Conservation (phyloP, 2,797 vertebrate genomes). For the Pagetopsis macropterus region DNA sequence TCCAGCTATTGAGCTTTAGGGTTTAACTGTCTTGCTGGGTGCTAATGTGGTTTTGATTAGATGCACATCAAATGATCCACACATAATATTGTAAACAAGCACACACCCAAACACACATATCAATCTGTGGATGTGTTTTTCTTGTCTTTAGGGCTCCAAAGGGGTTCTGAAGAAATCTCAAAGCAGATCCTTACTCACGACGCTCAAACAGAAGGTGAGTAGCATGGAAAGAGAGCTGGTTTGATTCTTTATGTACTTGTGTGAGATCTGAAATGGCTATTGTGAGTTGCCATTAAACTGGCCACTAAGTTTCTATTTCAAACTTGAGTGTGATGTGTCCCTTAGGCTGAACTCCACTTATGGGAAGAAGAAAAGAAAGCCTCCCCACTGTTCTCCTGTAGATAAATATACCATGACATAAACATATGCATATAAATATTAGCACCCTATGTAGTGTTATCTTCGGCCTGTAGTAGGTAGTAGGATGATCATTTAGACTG, state of each 20-base stretch:
- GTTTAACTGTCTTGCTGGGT: conserved; percentile 56
- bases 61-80: conserved; percentile 37
- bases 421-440: background rate
- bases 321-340: background rate
- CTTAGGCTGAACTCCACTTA: background rate
- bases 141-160: conserved; percentile 86
- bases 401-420: background rate
- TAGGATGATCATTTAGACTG: conserved; percentile 26
- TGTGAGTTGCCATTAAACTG: background rate
- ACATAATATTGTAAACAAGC: conserved; percentile 36
- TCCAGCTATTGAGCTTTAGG: conserved; percentile 51
- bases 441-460: conserved; percentile 2
- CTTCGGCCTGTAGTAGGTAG: conserved; percentile 3
- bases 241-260: conserved; percentile 18
- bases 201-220: conserved; percentile 94
- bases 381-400: background rate
- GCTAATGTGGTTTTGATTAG: conserved; percentile 58
- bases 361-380: background rate
- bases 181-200: conserved; percentile 91
- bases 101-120: background rate
- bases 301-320: background rate
- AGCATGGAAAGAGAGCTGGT: background rate
- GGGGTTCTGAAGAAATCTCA: conserved; percentile 93
- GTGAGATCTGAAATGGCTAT: background rate
- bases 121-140: conserved; percentile 37